Percentiles rank a stretch among this genome's conserved stretches.
Conservation (phyloP, 2,797 vertebrate genomes). For the Artibeus jamaicensis region DNA sequence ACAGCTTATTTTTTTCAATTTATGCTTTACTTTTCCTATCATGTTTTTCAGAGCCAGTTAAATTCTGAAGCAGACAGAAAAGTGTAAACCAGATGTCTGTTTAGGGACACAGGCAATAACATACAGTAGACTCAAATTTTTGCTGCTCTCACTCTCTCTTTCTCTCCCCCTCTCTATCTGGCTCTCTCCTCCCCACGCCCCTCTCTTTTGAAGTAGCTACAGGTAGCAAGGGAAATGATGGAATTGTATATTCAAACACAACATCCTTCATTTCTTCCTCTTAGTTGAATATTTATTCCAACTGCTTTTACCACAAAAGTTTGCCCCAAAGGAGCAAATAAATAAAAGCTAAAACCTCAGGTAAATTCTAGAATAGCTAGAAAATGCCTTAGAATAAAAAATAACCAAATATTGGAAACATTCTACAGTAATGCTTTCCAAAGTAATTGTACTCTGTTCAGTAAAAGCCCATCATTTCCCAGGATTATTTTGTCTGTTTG, state of each 20-base stretch:
- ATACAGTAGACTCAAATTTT: not conserved
- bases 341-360: not conserved
- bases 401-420: not conserved
- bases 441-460: not conserved
- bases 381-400: slow-evolving; percentile 1
- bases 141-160: not conserved
- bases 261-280: not conserved
- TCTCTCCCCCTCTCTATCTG: not conserved
- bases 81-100: slow-evolving; percentile 66
- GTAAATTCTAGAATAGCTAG: not conserved
- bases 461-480: not conserved
- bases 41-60: slow-evolving; percentile 62
- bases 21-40: slow-evolving; percentile 59
- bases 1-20: not conserved
- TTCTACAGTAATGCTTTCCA: not conserved
- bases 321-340: not conserved
- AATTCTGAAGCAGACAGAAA: slow-evolving; percentile 62
- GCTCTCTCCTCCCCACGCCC: not conserved
- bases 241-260: not conserved
- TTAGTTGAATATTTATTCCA: not conserved
- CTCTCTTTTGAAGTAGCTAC: not conserved
- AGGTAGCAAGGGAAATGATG: not conserved
- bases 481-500: not conserved
- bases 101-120: slow-evolving; percentile 26
- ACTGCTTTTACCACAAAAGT: not conserved